A percentile compares a stretch with the other conserved stretches of the same genome.
These are phyloP conservation scores for Hemiprocne comata DNA, from an alignment of 2,113 vertebrate species.

Conservation along the genomic window DNA sequence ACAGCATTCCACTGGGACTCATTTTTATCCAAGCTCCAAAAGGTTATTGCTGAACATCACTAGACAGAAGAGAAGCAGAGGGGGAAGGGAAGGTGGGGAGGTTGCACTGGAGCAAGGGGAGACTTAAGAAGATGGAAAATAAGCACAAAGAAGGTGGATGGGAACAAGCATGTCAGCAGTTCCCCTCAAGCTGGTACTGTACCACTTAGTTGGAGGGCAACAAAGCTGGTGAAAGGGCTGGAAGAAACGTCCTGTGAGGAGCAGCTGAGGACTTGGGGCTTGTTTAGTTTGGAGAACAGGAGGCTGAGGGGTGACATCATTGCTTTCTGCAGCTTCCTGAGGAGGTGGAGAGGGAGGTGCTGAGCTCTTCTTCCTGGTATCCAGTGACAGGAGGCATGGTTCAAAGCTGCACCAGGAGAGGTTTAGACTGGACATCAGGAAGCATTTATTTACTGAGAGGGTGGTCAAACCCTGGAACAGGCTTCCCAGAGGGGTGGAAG, in stretches of 20 bases:
- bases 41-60: neutral
- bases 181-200: neutral
- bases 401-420: neutral
- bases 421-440: neutral
- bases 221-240: neutral
- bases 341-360: neutral
- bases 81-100: neutral
- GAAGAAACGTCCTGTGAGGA: rapidly evolving
- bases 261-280: neutral
- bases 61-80: neutral
- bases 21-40: neutral
- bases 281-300: neutral
- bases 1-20: neutral
- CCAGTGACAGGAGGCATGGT: rapidly evolving
- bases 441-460: neutral
- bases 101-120: neutral
- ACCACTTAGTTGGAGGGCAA: neutral
- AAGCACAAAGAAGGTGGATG: neutral
- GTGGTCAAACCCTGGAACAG: neutral
- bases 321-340: neutral
- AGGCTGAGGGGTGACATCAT: neutral
- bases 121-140: neutral
- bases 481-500: rapidly evolving
- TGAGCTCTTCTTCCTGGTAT: neutral
- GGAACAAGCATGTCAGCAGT: neutral